Evolutionary conservation across 2,888 invertebrate species (phyloP), one percentile per base, ranked within the genome.

Genomic region (Hyposoter dolosus): DNA sequence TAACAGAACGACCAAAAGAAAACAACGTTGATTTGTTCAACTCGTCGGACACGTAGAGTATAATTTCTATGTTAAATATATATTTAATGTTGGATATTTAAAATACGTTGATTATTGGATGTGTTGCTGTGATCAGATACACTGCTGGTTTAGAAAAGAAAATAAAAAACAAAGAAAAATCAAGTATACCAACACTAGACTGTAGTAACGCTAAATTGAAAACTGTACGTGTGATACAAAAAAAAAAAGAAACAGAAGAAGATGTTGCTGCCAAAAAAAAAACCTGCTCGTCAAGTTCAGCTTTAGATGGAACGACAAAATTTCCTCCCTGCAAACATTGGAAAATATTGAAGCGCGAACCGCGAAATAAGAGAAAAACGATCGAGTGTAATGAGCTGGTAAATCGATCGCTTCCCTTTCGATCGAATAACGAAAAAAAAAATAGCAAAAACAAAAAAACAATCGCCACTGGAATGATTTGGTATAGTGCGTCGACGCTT

Each of bases 111-210:
- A 88, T 82, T 84, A 63, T 79, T 79, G 77, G 60, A 88, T 90
- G 89, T 92, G 89, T 92, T 86, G 89, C 92, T 92, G 91, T 92
- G 92, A 93, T 92, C 89, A 89, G 89, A 87, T 90, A 89, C 85
- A 89, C 90, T 91, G 69, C n/a, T 77, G 90, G 87, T 45, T 88
- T 89, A 90, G 89, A 66, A 12, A 35, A 12, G 74, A 47, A 65
- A n/a, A 40, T 10, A 56, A 28, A 17, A 60, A 82, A 68, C 45
- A 15, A 86, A 87, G 86, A 89, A 47, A 47, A 23, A 32, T 56
- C 56, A 35, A 84, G 80, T 89, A 83, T 77, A 87, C 65, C 85
- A 88, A 89, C 84, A 84, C 28, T 89, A 89, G 86, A 85, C 43
- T 56, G 75, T 86, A 89, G 89, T 88, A 87, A 86, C 77, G 80